phyloP scores from a whole-genome alignment of 2,888 invertebrate species.

The Nycteola revayana region DNA sequence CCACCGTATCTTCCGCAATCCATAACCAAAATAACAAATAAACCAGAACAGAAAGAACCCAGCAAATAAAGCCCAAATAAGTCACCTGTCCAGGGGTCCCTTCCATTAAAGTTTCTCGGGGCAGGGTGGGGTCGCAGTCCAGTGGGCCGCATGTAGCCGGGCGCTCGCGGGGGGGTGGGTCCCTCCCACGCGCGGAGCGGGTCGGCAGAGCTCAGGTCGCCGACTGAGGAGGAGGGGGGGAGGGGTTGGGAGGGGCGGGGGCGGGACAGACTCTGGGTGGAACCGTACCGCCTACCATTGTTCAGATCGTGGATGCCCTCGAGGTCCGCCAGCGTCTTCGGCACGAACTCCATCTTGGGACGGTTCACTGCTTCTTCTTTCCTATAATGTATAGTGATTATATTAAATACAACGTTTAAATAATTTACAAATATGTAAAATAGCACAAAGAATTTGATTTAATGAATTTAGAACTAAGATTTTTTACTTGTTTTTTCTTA shows the following conservation, averaged over 20 bases:
- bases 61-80: constrained; percentile 80
- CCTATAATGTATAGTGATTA: no score
- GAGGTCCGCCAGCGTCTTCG: constrained; percentile 94
- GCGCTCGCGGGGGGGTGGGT: constrained; percentile 34
- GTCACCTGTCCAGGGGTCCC: constrained; percentile 84
- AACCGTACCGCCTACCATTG: constrained; percentile 84
- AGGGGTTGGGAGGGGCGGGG: constrained; percentile 55
- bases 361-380: constrained; percentile 94
- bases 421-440: no score
- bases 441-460: no score
- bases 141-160: constrained; percentile 41
- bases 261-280: constrained; percentile 71
- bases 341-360: constrained; percentile 95
- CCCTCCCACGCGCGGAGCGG: constrained; percentile 69
- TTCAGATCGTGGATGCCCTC: constrained; percentile 88
- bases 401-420: no score
- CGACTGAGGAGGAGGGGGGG: constrained; percentile 64
- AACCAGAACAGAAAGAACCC: constrained; percentile 42
- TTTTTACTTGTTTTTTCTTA: no score
- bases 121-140: constrained; percentile 63
- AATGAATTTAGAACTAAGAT: no score
- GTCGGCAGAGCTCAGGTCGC: constrained; percentile 61
- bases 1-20: constrained; percentile 32
- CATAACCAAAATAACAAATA: constrained; percentile 63
- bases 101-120: constrained; percentile 69